phyloP scores from a whole-genome alignment of 2,113 vertebrate species.

The Chaetops frenatus region DNA sequence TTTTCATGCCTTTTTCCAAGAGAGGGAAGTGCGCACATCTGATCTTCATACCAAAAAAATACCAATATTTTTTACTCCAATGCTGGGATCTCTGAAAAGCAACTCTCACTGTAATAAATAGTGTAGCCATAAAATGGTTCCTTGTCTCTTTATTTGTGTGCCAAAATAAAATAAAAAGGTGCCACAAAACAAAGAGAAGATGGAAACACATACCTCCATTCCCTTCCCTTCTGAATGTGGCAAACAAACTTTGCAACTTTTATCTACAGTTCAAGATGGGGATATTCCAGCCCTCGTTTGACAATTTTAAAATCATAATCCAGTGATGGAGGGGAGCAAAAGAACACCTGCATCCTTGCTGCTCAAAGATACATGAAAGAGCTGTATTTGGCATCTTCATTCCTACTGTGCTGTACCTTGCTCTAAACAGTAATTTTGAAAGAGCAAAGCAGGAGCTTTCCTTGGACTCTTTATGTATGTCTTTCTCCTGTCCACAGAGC shows the following conservation, averaged over 20 bases:
- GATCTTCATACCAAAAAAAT: neutral
- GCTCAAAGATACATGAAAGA: neutral
- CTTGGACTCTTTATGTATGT: neutral
- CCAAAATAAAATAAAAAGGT: neutral
- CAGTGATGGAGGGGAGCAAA: neutral
- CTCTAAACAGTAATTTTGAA: neutral
- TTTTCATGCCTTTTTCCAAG: neutral
- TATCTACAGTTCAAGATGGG: neutral
- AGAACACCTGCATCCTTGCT: neutral
- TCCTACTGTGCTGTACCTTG: neutral
- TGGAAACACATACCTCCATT: neutral
- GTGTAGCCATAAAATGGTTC: neutral
- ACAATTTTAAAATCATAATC: neutral
- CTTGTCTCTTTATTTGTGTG: neutral
- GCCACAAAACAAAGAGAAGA: neutral
- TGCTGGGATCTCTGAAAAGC: neutral
- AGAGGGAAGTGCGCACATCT: neutral
- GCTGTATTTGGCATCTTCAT: neutral
- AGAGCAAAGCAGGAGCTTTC: neutral
- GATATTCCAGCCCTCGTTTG: neutral
- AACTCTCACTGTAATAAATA: neutral
- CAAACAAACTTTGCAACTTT: neutral
- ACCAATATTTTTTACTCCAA: neutral
- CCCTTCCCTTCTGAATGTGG: neutral
- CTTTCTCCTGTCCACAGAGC: slow-evolving; percentile 4